phyloP scores from a whole-genome alignment of 2,113 vertebrate species.

The Chiloscyllium plagiosum region DNA sequence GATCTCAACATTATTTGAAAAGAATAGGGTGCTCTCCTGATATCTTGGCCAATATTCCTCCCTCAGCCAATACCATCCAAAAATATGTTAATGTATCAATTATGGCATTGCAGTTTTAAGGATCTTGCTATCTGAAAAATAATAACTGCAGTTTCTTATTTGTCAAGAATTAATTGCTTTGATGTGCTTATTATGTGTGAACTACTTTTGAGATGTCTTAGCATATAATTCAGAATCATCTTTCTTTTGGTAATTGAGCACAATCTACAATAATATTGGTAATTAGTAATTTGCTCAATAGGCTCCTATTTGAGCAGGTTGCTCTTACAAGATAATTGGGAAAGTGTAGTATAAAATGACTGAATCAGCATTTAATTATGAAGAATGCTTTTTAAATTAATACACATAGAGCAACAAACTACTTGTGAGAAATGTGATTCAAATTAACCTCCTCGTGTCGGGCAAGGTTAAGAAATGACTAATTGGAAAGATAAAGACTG shows the following conservation, averaged over 20 bases:
- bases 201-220: neutral
- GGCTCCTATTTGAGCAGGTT: neutral
- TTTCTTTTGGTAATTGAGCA: neutral
- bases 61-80: neutral
- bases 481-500: conserved; percentile 14
- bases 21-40: neutral
- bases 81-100: neutral
- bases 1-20: neutral
- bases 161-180: neutral
- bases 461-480: neutral
- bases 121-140: neutral
- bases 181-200: neutral
- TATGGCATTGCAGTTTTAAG: neutral
- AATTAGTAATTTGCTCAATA: conserved; percentile 20
- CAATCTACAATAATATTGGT: conserved; percentile 30
- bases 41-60: neutral
- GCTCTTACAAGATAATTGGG: neutral
- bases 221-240: neutral
- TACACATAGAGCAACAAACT: neutral
- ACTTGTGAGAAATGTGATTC: conserved; percentile 25
- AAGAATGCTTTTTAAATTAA: conserved; percentile 30
- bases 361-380: conserved; percentile 29
- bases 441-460: neutral
- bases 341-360: conserved; percentile 11
- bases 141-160: neutral